These are phyloP conservation scores for Hemichromis elongatus DNA, from an alignment of 2,113 vertebrate species.

Conservation along the genomic window DNA sequence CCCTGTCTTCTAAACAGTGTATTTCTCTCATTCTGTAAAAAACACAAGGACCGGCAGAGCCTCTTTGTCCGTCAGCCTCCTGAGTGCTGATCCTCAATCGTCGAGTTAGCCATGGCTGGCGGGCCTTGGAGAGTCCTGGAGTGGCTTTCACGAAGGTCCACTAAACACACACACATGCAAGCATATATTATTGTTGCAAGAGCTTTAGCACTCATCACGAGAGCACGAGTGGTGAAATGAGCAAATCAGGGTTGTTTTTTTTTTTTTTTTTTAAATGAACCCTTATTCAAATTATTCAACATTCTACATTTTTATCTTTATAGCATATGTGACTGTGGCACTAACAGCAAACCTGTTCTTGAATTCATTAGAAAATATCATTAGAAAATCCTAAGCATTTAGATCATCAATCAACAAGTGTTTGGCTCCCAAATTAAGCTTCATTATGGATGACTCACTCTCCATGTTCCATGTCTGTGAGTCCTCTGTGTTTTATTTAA, in stretches of 20 bases:
- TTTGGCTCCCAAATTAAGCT: constrained; percentile 41
- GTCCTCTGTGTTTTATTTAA: constrained; percentile 18
- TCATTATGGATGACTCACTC: constrained; percentile 51
- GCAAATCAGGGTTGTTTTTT: constrained; percentile 19
- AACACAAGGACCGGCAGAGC: constrained; percentile 45
- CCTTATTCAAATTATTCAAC: constrained; percentile 10
- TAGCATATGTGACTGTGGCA: not conserved
- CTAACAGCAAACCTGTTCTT: not conserved
- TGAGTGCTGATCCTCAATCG: constrained; percentile 65
- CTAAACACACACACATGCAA: constrained; percentile 1
- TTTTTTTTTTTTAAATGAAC: constrained; percentile 12
- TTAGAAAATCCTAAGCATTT: constrained; percentile 12
- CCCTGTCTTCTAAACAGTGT: constrained; percentile 2
- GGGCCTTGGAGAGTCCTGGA: constrained; percentile 57
- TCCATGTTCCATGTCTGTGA: constrained; percentile 16
- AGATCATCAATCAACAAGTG: constrained; percentile 21
- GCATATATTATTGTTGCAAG: constrained; percentile 23
- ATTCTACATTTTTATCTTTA: not conserved
- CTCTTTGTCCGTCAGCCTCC: constrained; percentile 51
- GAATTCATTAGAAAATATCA: constrained; percentile 8
- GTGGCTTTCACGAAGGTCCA: constrained; percentile 53
- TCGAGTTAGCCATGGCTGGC: constrained; percentile 47
- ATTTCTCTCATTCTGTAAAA: constrained; percentile 45
- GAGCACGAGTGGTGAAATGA: constrained; percentile 38
- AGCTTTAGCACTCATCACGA: constrained; percentile 34